Conservation (phyloP, 2,888 invertebrate genomes). For the Parnassius glacialis region DNA sequence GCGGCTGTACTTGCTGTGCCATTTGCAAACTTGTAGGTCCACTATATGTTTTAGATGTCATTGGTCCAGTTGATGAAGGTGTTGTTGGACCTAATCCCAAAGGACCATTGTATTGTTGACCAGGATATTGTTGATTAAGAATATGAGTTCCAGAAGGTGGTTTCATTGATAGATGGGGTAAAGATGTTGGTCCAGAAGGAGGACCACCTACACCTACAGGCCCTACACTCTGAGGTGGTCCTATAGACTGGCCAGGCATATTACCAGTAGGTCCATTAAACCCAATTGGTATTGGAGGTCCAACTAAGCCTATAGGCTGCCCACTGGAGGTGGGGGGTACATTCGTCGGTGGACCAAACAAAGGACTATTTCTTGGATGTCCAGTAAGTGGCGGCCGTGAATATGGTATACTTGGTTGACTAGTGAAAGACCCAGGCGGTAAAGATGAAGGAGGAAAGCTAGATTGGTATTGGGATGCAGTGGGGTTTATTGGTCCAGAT, state of each 20-base stretch:
- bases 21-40: slow-evolving; percentile 31
- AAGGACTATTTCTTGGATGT: slow-evolving; percentile 53
- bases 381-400: slow-evolving; percentile 49
- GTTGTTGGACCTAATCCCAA: slow-evolving; percentile 16
- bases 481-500: slow-evolving; percentile 37
- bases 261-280: slow-evolving; percentile 45
- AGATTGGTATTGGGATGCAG: slow-evolving; percentile 24
- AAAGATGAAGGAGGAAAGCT: slow-evolving; percentile 35
- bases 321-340: slow-evolving; percentile 31
- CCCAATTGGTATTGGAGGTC: slow-evolving; percentile 33
- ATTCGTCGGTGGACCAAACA: slow-evolving; percentile 44
- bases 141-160: slow-evolving; percentile 28
- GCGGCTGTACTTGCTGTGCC: slow-evolving; percentile 20
- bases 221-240: slow-evolving; percentile 11
- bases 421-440: slow-evolving; percentile 42
- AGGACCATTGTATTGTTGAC: slow-evolving; percentile 27
- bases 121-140: slow-evolving; percentile 15
- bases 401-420: slow-evolving; percentile 50
- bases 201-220: slow-evolving; percentile 31
- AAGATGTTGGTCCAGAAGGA: slow-evolving; percentile 32
- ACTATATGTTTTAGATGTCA: slow-evolving; percentile 16
- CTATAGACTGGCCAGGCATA: slow-evolving; percentile 5
- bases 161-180: slow-evolving; percentile 26
- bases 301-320: slow-evolving; percentile 24
- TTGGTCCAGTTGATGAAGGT: slow-evolving; percentile 9